Percentiles rank a stretch among this genome's conserved stretches.
Conservation (phyloP, 2,113 vertebrate species). For the Saimiri boliviensis region DNA sequence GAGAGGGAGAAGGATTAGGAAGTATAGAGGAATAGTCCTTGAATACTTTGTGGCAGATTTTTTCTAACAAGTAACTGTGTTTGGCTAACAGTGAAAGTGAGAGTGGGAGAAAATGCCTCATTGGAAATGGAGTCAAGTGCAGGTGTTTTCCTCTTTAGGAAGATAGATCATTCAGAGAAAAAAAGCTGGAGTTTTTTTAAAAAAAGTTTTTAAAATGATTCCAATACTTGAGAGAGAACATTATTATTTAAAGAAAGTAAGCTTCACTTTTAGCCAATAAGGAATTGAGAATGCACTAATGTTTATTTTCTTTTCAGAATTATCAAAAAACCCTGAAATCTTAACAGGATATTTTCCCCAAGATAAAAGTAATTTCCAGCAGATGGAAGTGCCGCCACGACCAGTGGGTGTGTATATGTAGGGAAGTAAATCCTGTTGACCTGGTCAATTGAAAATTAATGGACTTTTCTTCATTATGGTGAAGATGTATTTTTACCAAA, state of each 20-base stretch:
- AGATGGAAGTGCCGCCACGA: constrained; percentile 78
- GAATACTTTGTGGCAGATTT: background rate
- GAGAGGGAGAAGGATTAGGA: background rate
- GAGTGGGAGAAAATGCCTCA: background rate
- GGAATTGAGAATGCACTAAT: background rate
- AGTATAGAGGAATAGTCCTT: background rate
- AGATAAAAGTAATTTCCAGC: constrained; percentile 73
- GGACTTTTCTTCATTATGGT: background rate
- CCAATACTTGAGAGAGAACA: background rate
- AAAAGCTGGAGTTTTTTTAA: background rate
- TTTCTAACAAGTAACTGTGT: background rate
- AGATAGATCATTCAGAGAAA: background rate
- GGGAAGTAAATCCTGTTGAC: background rate
- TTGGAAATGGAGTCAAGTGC: background rate
- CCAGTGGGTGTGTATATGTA: constrained; percentile 84
- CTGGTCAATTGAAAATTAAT: background rate
- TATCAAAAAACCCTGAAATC: constrained; percentile 79
- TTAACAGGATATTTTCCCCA: constrained; percentile 91
- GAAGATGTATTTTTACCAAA: background rate
- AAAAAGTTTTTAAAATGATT: background rate
- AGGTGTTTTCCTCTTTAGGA: background rate
- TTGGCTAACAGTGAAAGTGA: background rate
- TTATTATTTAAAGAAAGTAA: constrained; percentile 10
- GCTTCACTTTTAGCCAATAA: constrained; percentile 1
- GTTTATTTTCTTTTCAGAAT: constrained; percentile 73